Conservation (phyloP, 2,888 invertebrate genomes). For the Plagodis pulveraria region DNA sequence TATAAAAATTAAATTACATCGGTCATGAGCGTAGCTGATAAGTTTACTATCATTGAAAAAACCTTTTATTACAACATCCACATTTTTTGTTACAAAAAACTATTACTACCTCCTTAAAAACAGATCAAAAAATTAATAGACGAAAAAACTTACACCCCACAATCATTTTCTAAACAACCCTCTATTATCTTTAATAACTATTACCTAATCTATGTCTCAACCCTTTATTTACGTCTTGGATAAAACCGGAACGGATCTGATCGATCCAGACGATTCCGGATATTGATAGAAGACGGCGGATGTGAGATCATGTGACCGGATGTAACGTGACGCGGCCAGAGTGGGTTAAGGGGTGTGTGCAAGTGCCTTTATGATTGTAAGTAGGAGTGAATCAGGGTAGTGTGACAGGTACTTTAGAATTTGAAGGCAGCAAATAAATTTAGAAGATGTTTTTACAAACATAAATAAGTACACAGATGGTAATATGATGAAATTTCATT, state of each 20-base stretch:
- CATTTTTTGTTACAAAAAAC: constrained; percentile 3
- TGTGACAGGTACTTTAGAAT: constrained; percentile 1
- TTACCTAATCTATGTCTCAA: constrained; percentile 27
- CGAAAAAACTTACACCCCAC: constrained; percentile 26
- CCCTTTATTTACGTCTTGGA: constrained; percentile 52
- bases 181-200: neutral
- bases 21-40: no score
- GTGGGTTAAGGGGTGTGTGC: constrained; percentile 49
- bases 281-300: constrained; percentile 54
- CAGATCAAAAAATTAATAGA: constrained; percentile 8
- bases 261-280: constrained; percentile 41
- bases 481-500: no score
- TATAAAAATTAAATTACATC: no score
- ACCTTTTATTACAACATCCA: neutral
- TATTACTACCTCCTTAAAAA: constrained; percentile 13
- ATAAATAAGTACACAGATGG: no score
- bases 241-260: constrained; percentile 49
- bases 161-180: constrained; percentile 23
- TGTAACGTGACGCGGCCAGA: constrained; percentile 34
- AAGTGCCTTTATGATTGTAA: constrained; percentile 10
- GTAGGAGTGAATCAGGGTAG: neutral
- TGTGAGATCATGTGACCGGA: constrained; percentile 44
- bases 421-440: no score
- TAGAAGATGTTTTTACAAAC: no score
- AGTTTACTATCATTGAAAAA: no score